These are phyloP conservation scores for Falco rusticolus DNA, from an alignment of 2,797 vertebrate species.

Conservation along the genomic window DNA sequence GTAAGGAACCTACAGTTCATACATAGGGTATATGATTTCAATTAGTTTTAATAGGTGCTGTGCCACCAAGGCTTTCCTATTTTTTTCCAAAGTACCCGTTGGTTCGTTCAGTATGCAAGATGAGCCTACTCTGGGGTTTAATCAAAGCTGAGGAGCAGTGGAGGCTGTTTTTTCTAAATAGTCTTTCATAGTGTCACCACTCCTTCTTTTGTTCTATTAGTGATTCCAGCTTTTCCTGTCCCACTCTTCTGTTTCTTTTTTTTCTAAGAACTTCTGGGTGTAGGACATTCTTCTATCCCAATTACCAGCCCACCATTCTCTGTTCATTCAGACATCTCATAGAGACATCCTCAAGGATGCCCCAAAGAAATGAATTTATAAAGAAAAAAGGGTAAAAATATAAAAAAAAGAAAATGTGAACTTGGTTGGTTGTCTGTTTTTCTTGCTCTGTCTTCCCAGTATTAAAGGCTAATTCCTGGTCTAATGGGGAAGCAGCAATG, in stretches of 20 bases:
- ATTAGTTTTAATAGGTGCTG: background rate
- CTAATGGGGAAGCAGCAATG: background rate
- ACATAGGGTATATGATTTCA: background rate
- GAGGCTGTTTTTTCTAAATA: background rate
- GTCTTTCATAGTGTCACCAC: background rate
- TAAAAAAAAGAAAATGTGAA: background rate
- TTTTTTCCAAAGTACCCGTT: background rate
- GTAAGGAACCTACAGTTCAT: background rate
- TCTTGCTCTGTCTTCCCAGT: background rate
- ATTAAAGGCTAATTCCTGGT: background rate
- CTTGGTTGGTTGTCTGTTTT: background rate
- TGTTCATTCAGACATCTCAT: background rate
- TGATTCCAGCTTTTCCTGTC: background rate
- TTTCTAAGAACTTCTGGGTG: background rate
- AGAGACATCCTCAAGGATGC: background rate
- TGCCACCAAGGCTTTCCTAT: background rate
- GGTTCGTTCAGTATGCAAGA: background rate
- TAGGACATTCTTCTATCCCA: background rate
- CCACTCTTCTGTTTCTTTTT: background rate
- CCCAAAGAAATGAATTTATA: background rate
- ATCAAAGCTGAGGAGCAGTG: background rate
- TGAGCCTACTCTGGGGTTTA: background rate
- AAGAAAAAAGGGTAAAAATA: background rate
- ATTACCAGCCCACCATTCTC: background rate
- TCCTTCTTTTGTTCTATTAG: background rate